Conservation (phyloP, 2,888 invertebrate species). For the Prosapia bicincta region DNA sequence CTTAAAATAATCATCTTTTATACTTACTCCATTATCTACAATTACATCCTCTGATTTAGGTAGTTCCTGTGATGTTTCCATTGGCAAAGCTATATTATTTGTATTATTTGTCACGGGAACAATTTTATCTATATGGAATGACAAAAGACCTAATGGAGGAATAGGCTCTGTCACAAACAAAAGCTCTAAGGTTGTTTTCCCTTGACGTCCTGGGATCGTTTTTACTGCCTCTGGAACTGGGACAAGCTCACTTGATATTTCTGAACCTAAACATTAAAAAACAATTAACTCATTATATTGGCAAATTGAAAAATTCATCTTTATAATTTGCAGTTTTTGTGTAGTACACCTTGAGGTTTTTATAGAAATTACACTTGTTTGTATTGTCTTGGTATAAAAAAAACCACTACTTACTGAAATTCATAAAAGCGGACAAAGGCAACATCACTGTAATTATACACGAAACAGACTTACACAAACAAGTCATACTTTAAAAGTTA, state of each 20-base stretch:
- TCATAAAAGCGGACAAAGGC: too few relatives aligned
- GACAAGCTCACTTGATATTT: slow-evolving; percentile 46
- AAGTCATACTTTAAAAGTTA: too few relatives aligned
- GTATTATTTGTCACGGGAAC: neutral
- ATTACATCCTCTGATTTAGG: slow-evolving; percentile 25
- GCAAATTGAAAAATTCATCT: too few relatives aligned
- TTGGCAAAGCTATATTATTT: slow-evolving; percentile 1
- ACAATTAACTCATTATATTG: too few relatives aligned
- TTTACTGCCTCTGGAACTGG: slow-evolving; percentile 57
- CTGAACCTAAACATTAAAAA: slow-evolving; percentile 24
- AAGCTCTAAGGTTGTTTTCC: slow-evolving; percentile 63
- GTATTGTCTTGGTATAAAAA: too few relatives aligned
- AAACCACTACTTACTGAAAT: too few relatives aligned
- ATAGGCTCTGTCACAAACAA: slow-evolving; percentile 63
- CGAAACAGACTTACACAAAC: too few relatives aligned
- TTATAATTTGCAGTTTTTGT: too few relatives aligned
- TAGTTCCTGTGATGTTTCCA: slow-evolving; percentile 11
- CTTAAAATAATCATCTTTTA: neutral
- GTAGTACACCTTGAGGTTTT: too few relatives aligned
- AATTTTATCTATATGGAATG: slow-evolving; percentile 52
- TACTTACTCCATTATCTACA: slow-evolving; percentile 35
- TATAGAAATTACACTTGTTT: too few relatives aligned
- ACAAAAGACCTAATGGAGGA: slow-evolving; percentile 65
- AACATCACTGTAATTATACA: too few relatives aligned
- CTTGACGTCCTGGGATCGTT: slow-evolving; percentile 59